Percentiles rank a stretch among this genome's conserved stretches.
These are phyloP conservation scores for Strigamia crassipes DNA, from an alignment of 2,888 invertebrate genomes.

Conservation along the genomic window DNA sequence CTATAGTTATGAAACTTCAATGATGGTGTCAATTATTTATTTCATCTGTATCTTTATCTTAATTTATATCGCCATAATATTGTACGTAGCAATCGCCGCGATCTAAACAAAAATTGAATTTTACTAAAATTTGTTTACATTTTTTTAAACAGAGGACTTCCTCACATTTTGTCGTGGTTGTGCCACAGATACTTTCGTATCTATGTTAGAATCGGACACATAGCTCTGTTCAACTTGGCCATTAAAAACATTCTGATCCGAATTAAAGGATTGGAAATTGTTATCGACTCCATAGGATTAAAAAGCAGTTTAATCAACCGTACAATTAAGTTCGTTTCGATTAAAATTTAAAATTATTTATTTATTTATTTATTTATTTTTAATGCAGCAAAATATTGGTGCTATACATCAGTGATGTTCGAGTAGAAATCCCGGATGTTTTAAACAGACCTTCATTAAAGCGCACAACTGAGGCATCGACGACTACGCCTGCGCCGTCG, in stretches of 20 bases:
- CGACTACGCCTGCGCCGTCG: neutral
- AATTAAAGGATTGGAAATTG: neutral
- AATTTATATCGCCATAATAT: slow-evolving; percentile 1
- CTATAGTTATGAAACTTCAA: neutral
- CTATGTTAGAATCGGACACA: neutral
- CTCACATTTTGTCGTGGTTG: slow-evolving; percentile 23
- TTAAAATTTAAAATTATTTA: neutral
- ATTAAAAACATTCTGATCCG: neutral
- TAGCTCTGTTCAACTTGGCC: neutral
- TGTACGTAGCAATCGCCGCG: neutral
- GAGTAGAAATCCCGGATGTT: slow-evolving; percentile 35
- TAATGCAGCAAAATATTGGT: slow-evolving; percentile 47
- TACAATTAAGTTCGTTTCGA: neutral
- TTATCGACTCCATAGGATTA: slow-evolving; percentile 8
- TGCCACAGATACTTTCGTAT: neutral
- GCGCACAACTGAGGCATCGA: neutral
- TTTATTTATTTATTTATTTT: neutral
- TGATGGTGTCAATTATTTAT: slow-evolving; percentile 1
- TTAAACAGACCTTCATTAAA: neutral
- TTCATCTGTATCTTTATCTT: neutral
- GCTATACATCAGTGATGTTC: slow-evolving; percentile 48
- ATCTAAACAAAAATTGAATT: neutral
- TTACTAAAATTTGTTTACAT: neutral
- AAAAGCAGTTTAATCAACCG: slow-evolving; percentile 19
- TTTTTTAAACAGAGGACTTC: neutral